Percentiles rank a stretch among this genome's conserved stretches.
Evolutionary conservation across 2,797 vertebrate genomes (phyloP).

Genomic region (Hippocampus kuda): DNA sequence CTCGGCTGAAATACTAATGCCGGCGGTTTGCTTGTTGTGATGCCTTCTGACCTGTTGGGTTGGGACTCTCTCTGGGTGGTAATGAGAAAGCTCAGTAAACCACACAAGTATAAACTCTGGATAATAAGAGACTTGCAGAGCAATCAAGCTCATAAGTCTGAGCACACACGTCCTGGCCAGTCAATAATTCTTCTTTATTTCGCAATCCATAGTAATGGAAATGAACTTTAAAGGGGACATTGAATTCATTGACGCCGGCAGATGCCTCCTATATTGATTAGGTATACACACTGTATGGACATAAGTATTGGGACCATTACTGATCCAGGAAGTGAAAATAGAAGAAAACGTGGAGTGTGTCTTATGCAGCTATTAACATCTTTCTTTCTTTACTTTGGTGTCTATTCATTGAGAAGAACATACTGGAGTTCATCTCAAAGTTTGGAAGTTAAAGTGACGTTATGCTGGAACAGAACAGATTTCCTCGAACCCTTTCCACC

Average conservation of each 20-base stretch:
- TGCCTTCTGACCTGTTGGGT: background rate
- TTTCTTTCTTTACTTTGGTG: too few relatives aligned
- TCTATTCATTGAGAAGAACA: too few relatives aligned
- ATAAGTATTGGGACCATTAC: background rate
- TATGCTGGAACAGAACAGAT: too few relatives aligned
- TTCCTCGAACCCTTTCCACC: too few relatives aligned
- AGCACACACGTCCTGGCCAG: background rate
- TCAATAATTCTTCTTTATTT: conserved; percentile 1
- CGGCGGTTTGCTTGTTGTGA: background rate
- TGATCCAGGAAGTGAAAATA: too few relatives aligned
- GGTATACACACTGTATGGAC: background rate
- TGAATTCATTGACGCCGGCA: background rate
- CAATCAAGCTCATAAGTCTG: conserved; percentile 3
- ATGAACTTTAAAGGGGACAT: background rate
- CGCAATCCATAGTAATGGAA: conserved; percentile 1
- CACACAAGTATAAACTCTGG: background rate
- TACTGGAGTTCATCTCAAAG: too few relatives aligned
- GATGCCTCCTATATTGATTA: background rate
- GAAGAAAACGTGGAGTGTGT: too few relatives aligned
- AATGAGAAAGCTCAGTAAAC: conserved; percentile 1
- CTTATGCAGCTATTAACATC: too few relatives aligned
- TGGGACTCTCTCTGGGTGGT: background rate
- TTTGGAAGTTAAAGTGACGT: too few relatives aligned
- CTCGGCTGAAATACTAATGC: conserved; percentile 1
- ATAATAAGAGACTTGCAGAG: conserved; percentile 12